phyloP scores from a whole-genome alignment of 2,888 invertebrate species.

The Plebejus melissa region DNA sequence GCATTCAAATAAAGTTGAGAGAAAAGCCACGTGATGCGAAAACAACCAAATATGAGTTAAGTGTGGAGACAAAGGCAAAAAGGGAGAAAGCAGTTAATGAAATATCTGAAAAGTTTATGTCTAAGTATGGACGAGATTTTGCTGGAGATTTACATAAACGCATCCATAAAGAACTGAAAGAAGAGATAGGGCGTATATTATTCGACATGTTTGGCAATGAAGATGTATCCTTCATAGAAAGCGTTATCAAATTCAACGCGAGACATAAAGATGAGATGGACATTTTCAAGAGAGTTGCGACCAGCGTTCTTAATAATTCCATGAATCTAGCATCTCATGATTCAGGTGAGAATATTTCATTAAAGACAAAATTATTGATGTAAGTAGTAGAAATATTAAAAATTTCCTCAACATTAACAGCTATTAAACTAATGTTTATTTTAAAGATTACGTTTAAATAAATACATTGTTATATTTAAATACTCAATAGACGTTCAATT shows the following conservation, averaged over 20 bases:
- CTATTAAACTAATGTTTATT: too few relatives aligned
- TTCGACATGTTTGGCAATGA: slow-evolving; percentile 55
- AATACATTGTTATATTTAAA: not conserved
- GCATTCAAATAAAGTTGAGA: slow-evolving; percentile 5
- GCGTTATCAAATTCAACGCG: slow-evolving; percentile 58
- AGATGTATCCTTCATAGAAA: slow-evolving; percentile 62
- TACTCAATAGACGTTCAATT: not conserved
- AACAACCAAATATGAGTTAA: slow-evolving; percentile 17
- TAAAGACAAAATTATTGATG: too few relatives aligned
- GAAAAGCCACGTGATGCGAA: slow-evolving; percentile 26
- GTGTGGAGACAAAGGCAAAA: slow-evolving; percentile 44
- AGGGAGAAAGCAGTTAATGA: slow-evolving; percentile 58
- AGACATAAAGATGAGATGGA: slow-evolving; percentile 53
- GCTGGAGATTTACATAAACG: slow-evolving; percentile 44
- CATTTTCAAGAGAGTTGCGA: slow-evolving; percentile 52
- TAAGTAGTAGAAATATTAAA: too few relatives aligned
- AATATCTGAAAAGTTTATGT: slow-evolving; percentile 50
- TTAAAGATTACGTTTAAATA: too few relatives aligned
- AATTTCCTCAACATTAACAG: too few relatives aligned
- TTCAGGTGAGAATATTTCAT: slow-evolving; percentile 52
- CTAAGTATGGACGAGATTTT: slow-evolving; percentile 46
- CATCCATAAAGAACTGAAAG: slow-evolving; percentile 48
- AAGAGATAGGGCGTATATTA: slow-evolving; percentile 45
- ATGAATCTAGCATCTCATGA: slow-evolving; percentile 49
- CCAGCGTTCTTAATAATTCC: slow-evolving; percentile 50